Evolutionary conservation across 2,888 invertebrate genomes (phyloP), one percentile per base, ranked within the genome.

Genomic region (Tenthredo livida): DNA sequence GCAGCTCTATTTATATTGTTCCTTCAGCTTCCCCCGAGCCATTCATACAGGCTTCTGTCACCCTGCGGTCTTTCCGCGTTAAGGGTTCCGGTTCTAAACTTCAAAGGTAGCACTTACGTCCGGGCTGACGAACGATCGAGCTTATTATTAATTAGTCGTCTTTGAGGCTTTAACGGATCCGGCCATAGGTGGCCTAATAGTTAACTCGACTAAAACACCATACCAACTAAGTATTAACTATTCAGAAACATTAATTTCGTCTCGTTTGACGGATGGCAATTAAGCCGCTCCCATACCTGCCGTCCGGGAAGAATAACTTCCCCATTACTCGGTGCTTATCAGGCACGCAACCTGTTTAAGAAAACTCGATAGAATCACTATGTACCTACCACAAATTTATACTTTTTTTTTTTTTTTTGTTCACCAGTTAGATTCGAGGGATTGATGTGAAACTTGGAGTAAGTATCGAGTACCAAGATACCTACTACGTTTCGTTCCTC

Each of bases 81-180:
- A 17, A n/a, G 58, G 80, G 21, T 61, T 61, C n/a, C 80, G n/a
- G 17, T 17, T 58, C 58, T 40, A 61, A 37, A 61, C 80, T 61
- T 80, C 80, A 80, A 80, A 80, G 80, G 80, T 61, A 61, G 61
- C 61, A 80, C 80, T 80, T 80, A 80, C 80, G 58, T 37, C 61
- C 80, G 37, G 40, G 40, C 61, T 29, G 61, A 78, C 80, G 61
- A 80, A 61, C 61, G 58, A 80, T 61, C 58, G 80, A 37, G 80
- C 80, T 80, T 80, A 61, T 80, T 80, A 80, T 61, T 61, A 80
- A 80, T 80, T 80, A 80, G 58, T 61, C n/a, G 80, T 80, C 80
- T 61, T 58, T 80, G 80, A 50, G 61, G 61, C 58, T 21, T 61
- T 21, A 12, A 40, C 80, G 21, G 25, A 58, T 80, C 21, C 58